Evolutionary conservation across 2,113 vertebrate species (phyloP), one percentile per base, ranked within the genome.

Genomic region (Andinoacara biseriatus): DNA sequence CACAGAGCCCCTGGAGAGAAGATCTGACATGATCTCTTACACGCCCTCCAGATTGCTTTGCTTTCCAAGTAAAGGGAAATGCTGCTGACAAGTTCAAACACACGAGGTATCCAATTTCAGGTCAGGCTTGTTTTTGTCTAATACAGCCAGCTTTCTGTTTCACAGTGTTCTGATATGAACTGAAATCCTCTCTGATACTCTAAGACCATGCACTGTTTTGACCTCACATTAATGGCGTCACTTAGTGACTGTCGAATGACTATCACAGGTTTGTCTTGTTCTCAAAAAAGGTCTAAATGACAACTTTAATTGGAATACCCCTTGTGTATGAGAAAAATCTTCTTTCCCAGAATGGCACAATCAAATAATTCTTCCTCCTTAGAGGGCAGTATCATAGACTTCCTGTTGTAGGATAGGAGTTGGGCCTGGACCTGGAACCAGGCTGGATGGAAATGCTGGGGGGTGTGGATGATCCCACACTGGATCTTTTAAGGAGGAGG

Each of bases 341-440:
- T 69, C 59, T 82, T 74, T 52, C 62, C 75, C 72, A 76, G 62
- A 90, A 91, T 91, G 92, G 91, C 91, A 90, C 84, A 22, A 84
- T 89, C 89, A 84, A 79, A 78, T 52, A 80, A 80, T 57, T 65
- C 67, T 38, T 49, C 56, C 38, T 29, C 61, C 74, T 94, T 96
- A 99, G 87, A 99, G 95, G 31, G 97, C 98, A 0, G 98, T 99
- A 88, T 99, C 98, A 83, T 97, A 99, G 87, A 98, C 97, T 91
- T 99, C 98, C 79, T 96, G 96, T 40, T 96, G 96, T 57, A 93
- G 62, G 17, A 94, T 87, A 5, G 92, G 78, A 72, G 87, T 63
- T 1, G 90, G 88, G 52, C 84, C 90, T 33, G 92, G 87, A 54
- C 89, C 85, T 58, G 92, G 85, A 52, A 90, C 79, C 24, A 91